Evolutionary conservation across 2,797 vertebrate species (phyloP), one percentile per base, ranked within the genome.

Genomic region (Enteromius unitaeniatus): DNA sequence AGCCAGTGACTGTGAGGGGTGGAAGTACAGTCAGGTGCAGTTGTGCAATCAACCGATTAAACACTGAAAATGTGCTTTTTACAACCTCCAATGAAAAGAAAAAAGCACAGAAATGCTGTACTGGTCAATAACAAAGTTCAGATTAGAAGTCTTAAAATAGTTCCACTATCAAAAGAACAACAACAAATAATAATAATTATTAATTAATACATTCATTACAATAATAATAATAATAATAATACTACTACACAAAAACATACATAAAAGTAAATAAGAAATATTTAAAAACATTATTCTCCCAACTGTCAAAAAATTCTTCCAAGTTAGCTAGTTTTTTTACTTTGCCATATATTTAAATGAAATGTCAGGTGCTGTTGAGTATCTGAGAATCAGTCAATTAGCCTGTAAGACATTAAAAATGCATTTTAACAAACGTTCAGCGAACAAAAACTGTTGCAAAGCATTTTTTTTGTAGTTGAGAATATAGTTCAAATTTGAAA

Each of bases 391-490:
- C 28, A 74, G n/a, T 74, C 28, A 74, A 34, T 74, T 1, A 74
- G 19, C 28, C 19, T 1, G 21, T 75, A 6, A 75, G 34, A 34
- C 42, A 26, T 42, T 26, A 42, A 26, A 45, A 45, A 70, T 47
- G 23, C 23, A 28, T 74, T 74, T 74, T 19, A 74, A 53, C 47
- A 53, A 53, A 72, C 23, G 47, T 72, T 23, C 14, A 72, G 42
- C 28, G 68, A 70, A 70, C 13, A 23, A 68, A 42, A 70, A 70
- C 37, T 23, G n/a, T 14, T 60, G 19, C 31, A 34, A 65, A 65
- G 19, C 28, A 19, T 28, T 34, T 8, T 8, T 31, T 17, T 28
- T 15, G 2, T 9, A n/a, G 11, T 28, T 26, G 14, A 17, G 13
- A 47, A 72, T 15, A 15, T 47, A 15, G 13, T 70, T 47, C 21